Percentiles rank a stretch among this genome's conserved stretches.
These are phyloP conservation scores for Myotis pilosus DNA, from an alignment of 2,797 vertebrate species.

Conservation along the genomic window DNA sequence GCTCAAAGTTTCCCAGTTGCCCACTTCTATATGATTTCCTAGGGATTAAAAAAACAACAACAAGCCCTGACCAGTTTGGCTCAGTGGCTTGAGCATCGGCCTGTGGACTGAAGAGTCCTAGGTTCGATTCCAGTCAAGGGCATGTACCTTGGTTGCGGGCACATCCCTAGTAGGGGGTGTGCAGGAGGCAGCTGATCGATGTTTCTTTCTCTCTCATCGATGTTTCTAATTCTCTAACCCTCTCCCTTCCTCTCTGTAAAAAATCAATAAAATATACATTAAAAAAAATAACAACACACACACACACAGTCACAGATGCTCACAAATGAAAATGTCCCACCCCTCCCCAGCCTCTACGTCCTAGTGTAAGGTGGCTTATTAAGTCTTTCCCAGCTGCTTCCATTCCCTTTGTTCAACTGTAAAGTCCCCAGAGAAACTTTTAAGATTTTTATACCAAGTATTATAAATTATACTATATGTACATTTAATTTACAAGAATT, in stretches of 20 bases:
- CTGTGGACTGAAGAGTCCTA: no score
- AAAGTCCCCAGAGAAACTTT: neutral
- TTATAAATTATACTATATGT: neutral
- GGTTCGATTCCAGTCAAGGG: no score
- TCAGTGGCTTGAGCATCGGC: no score
- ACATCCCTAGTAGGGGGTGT: no score
- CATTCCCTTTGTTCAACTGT: neutral
- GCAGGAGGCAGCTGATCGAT: no score
- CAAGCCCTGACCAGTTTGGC: no score
- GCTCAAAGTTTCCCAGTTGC: neutral
- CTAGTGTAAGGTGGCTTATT: neutral
- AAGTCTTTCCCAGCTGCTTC: neutral
- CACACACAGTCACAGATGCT: neutral
- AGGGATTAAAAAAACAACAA: neutral
- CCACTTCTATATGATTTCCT: neutral
- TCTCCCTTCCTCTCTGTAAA: no score
- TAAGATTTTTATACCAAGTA: neutral
- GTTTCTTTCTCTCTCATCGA: no score
- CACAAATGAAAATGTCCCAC: neutral
- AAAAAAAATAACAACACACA: neutral
- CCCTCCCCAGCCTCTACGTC: neutral
- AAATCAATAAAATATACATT: no score
- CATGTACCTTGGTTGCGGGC: no score
- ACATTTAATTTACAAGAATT: constrained; percentile 1
- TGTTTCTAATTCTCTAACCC: no score